Evolutionary conservation across 2,797 vertebrate species (phyloP).

Genomic region (Cossypha dichroa): DNA sequence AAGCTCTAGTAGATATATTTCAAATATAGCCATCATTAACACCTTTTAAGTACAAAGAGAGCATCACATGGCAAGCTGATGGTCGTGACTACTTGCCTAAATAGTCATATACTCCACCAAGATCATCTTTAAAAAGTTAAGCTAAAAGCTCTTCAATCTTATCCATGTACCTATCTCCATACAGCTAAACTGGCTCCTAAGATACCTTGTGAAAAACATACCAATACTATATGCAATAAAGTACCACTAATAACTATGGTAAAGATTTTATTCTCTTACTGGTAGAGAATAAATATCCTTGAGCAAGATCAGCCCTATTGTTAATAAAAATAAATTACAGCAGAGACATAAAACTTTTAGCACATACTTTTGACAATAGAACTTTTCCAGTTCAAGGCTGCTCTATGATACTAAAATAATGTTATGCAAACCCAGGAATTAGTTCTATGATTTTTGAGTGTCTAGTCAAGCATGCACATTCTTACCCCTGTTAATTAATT

Average conservation of each 20-base stretch:
- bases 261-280: background rate
- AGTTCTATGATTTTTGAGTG: background rate
- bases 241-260: background rate
- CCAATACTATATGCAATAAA: background rate
- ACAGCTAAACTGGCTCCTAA: background rate
- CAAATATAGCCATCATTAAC: background rate
- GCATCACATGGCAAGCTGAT: background rate
- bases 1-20: background rate
- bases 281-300: background rate
- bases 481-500: slow-evolving; percentile 45
- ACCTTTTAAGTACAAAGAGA: background rate
- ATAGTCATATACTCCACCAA: background rate
- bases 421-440: slow-evolving; percentile 2
- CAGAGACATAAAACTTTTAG: slow-evolving; percentile 5
- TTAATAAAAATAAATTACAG: background rate
- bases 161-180: accelerated
- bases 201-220: background rate
- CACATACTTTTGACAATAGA: slow-evolving; percentile 10
- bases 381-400: background rate
- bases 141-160: background rate
- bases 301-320: background rate
- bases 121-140: background rate
- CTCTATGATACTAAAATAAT: background rate
- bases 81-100: background rate
- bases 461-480: slow-evolving; percentile 9